Base-by-base conservation (phyloP, 1,140 invertebrate species). In the Brachionus plicatilis region DNA sequence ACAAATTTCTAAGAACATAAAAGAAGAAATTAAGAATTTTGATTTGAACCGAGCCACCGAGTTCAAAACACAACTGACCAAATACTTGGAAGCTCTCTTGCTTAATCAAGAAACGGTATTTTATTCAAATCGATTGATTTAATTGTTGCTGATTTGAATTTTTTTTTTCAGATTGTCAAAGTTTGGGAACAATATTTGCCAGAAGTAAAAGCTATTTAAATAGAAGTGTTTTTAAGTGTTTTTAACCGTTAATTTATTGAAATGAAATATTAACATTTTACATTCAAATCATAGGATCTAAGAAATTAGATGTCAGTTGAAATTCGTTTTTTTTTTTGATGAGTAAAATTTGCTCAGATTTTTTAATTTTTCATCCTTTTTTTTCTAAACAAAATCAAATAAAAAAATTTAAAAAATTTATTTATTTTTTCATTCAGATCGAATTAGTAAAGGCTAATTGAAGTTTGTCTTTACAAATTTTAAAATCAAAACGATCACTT, bases 171-270 rank as follows among this genome's bases (percentile, higher is more conserved):
- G 94, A 91, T 96, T n/a, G 94, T 97, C 80, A 95, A 95, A 88
- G 95, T 95, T 88, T 97, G 95, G 95, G 95, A 97, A 89, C 93
- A 94, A 12, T 97, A 97, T 90, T 90, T 96, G 84, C 96, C 96
- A 1, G 95, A 96, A 89, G 95, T 95, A n/a, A 90, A 90, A 85
- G 89, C 90, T 43, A 90, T 90, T 84, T 82, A 82, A 89, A 93
- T 41, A 20, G 33, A 17, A 43, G 2, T 24, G 24, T 72, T 72
- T 72, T 72, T 72, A 43, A 45, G 11, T 72, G 24, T 20, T 72
- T 43, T 72, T 72, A 72, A 43, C 11, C 68, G 68, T 41, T 43
- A 20, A 43, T 72, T 43, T 72, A 43, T 72, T 72, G n/a, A 43
- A 41, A 43, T 43, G 43, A 72, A 43, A 43, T 45, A 17, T 6